Percentiles rank a stretch among this genome's conserved stretches.
Conservation (phyloP, 2,797 vertebrate genomes). For the Monodelphis domestica region DNA sequence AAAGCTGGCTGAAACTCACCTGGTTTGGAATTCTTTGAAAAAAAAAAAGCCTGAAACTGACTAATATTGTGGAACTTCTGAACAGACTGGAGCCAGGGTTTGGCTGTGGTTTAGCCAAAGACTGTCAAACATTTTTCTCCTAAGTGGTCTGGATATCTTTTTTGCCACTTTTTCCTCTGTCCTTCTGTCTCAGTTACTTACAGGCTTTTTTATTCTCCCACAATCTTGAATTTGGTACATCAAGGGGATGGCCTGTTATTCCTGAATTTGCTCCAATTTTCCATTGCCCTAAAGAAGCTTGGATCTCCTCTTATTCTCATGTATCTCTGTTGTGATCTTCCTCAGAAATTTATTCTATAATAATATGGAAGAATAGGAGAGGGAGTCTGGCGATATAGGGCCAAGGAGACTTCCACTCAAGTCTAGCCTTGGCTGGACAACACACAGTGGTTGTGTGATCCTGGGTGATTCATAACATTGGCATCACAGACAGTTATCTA, state of each 20-base stretch:
- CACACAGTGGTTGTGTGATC: background rate
- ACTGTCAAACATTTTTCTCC: conserved; percentile 50
- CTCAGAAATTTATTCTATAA: background rate
- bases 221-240: conserved; percentile 4
- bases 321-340: background rate
- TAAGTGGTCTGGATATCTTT: conserved; percentile 45
- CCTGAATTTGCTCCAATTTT: background rate
- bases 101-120: conserved; percentile 55
- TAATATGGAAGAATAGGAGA: background rate
- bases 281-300: background rate
- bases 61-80: conserved; percentile 70
- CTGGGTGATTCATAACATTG: background rate
- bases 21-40: conserved; percentile 73
- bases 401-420: background rate
- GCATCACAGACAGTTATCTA: background rate
- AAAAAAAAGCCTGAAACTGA: conserved; percentile 71
- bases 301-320: conserved; percentile 13
- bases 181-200: background rate
- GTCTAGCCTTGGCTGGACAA: background rate
- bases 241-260: background rate
- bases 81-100: conserved; percentile 33
- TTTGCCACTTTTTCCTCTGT: background rate
- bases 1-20: conserved; percentile 77
- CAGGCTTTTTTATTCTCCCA: background rate
- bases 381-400: background rate